Conservation (phyloP, 2,113 vertebrate genomes). For the Brienomyrus longianalis region DNA sequence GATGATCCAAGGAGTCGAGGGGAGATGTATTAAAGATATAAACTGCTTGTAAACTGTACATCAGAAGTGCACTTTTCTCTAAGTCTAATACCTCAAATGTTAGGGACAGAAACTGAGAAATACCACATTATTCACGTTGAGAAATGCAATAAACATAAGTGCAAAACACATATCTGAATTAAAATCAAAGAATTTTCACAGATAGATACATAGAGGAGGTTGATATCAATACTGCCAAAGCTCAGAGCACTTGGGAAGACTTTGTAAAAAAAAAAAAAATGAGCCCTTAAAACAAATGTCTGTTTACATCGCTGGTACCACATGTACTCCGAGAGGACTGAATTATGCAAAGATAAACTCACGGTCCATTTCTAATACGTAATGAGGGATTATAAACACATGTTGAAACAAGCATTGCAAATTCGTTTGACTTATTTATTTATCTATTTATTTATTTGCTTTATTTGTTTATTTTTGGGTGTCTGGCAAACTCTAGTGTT, state of each 20-base stretch:
- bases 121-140: not conserved
- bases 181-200: not conserved
- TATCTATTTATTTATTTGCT: not conserved
- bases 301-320: conserved; percentile 13
- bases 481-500: conserved; percentile 60
- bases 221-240: not conserved
- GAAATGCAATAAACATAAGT: not conserved
- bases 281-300: too few species aligned
- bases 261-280: not conserved
- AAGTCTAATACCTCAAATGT: not conserved
- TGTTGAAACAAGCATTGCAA: conserved; percentile 48
- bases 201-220: not conserved
- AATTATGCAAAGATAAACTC: conserved; percentile 23
- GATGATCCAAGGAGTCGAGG: not conserved
- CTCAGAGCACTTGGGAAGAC: not conserved
- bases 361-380: conserved; percentile 31
- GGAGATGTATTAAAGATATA: not conserved
- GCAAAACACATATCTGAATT: not conserved
- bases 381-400: conserved; percentile 36
- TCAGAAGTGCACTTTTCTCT: not conserved
- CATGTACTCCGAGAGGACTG: conserved; percentile 11
- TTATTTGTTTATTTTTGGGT: conserved; percentile 52
- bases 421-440: conserved; percentile 5
- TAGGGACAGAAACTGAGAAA: not conserved
- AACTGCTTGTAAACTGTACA: not conserved